These are phyloP conservation scores for Triplophysa yarkandensis DNA, from an alignment of 2,797 vertebrate species.

Conservation along the genomic window DNA sequence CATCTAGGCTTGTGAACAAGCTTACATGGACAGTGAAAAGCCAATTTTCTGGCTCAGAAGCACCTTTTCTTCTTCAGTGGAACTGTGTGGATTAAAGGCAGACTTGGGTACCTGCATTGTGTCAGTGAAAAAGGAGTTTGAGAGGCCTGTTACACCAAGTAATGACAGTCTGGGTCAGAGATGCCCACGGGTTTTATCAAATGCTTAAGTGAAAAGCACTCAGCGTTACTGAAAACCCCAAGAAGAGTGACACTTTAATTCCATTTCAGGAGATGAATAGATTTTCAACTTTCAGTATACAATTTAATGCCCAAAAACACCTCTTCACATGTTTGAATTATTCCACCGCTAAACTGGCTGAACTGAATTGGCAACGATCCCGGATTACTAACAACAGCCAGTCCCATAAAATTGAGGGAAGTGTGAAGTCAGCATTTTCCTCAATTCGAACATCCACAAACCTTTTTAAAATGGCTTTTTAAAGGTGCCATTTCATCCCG, in stretches of 20 bases:
- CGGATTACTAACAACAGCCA: not conserved
- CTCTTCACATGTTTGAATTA: constrained; percentile 7
- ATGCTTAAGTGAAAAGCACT: not conserved
- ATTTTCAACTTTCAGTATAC: not conserved
- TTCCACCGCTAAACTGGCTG: not conserved
- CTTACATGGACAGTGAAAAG: not conserved
- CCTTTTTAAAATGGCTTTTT: constrained; percentile 23
- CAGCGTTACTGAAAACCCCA: not conserved
- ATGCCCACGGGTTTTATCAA: not conserved
- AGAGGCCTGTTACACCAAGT: not conserved
- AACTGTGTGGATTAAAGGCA: not conserved
- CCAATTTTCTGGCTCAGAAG: not conserved
- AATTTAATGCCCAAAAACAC: not conserved
- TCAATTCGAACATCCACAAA: not conserved
- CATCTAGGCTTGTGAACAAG: not conserved
- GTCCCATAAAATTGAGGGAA: not conserved
- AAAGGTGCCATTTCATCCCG: constrained; percentile 24
- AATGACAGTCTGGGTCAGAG: constrained; percentile 3
- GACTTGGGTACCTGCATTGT: not conserved
- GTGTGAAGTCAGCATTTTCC: not conserved
- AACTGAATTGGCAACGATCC: constrained; percentile 3
- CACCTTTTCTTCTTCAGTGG: not conserved
- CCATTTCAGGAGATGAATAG: not conserved
- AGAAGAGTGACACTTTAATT: constrained; percentile 6
- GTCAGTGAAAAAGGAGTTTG: not conserved